These are phyloP conservation scores for Idaea biselata DNA, from an alignment of 2,888 invertebrate species.

Conservation along the genomic window DNA sequence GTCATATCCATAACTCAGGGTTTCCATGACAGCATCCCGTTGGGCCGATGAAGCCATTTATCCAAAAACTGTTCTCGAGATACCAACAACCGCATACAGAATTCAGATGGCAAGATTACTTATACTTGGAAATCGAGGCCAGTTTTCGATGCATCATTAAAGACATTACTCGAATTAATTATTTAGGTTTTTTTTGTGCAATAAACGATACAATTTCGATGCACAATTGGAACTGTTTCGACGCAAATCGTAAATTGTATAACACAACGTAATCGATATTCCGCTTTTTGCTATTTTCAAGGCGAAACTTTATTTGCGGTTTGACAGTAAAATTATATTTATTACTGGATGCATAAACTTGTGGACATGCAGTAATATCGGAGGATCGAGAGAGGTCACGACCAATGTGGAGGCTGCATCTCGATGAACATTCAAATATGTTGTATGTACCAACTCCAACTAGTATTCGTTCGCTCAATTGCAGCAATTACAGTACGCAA, in stretches of 20 bases:
- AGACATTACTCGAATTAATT: constrained; percentile 72
- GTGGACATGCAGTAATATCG: constrained; percentile 18
- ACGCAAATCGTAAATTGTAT: constrained; percentile 33
- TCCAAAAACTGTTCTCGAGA: constrained; percentile 59
- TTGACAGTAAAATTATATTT: constrained; percentile 62
- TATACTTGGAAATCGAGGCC: constrained; percentile 75
- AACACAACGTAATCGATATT: constrained; percentile 34
- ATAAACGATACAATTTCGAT: constrained; percentile 33
- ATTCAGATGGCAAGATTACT: constrained; percentile 71
- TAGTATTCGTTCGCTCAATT: constrained; percentile 58
- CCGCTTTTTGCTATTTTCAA: constrained; percentile 40
- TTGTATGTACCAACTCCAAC: not conserved
- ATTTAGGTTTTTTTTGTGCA: constrained; percentile 27
- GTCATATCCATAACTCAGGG: constrained; percentile 56
- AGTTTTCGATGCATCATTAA: constrained; percentile 69
- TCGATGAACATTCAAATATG: constrained; percentile 33
- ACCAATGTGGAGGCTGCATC: not conserved
- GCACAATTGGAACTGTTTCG: constrained; percentile 25
- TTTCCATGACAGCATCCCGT: constrained; percentile 48
- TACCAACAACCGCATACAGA: constrained; percentile 64
- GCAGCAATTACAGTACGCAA: constrained; percentile 73
- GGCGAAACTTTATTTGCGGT: constrained; percentile 70
- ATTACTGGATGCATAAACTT: constrained; percentile 46
- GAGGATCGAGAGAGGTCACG: constrained; percentile 3
- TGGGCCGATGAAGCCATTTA: constrained; percentile 75